Conservation (phyloP, 53 echinoderm and acorn worm species). For the Luidia sarsii region DNA sequence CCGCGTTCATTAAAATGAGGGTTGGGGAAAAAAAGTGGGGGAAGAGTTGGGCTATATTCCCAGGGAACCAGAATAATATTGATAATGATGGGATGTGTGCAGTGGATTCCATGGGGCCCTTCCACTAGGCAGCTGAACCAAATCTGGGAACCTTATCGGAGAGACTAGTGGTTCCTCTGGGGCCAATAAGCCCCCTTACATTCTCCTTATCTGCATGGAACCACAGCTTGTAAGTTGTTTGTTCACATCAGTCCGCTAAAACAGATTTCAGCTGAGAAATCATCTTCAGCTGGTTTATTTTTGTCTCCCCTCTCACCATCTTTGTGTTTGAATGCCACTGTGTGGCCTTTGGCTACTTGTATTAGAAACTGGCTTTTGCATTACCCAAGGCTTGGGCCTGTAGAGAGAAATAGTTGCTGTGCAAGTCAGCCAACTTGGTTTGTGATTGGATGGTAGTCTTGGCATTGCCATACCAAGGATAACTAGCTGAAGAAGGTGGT, state of each 20-base stretch:
- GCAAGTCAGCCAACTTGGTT: too few relatives aligned
- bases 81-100: conserved; percentile 47
- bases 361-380: too few relatives aligned
- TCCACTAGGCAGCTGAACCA: conserved; percentile 41
- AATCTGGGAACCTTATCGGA: background rate
- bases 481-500: too few relatives aligned
- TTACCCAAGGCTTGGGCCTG: too few relatives aligned
- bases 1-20: conserved; percentile 34
- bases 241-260: conserved; percentile 22
- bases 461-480: too few relatives aligned
- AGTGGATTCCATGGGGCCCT: conserved; percentile 22
- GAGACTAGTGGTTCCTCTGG: conserved; percentile 18
- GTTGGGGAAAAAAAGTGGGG: background rate
- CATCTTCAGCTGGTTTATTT: background rate
- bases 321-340: too few relatives aligned
- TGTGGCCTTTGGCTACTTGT: too few relatives aligned
- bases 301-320: too few relatives aligned
- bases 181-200: conserved; percentile 20
- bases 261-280: conserved; percentile 56
- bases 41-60: conserved; percentile 11
- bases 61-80: conserved; percentile 20
- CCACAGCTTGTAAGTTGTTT: background rate
- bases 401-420: too few relatives aligned
- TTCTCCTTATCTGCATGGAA: background rate
- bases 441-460: too few relatives aligned